Base-by-base conservation (phyloP, 2,888 invertebrate genomes). In the Hirtodrosophila histrioides region DNA sequence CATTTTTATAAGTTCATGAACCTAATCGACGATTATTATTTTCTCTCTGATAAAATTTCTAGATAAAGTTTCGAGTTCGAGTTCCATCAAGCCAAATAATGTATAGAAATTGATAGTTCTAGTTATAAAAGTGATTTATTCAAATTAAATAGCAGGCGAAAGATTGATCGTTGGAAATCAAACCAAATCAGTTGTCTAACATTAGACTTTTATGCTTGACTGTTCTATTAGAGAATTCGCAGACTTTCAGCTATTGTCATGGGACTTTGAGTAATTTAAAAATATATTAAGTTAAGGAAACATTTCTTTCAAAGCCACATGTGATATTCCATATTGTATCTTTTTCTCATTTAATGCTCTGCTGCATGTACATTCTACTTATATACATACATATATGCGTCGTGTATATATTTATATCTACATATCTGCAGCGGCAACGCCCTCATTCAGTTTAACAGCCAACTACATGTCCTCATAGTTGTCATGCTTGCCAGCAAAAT, bases 341-440 rank as follows among this genome's bases (percentile, higher is more conserved):
- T 27, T 37, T 29, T 3, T 37, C 29, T 41, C 9, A 12, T 49
- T 44, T 9, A 31, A n/a, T 35, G 24, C 10, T 55, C 0, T 24
- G 12, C 37, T 49, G 55, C 60, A 56, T 68, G 44, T 23, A 3
- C 12, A 8, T 44, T 10, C 27, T 55, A 23, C 3, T 35, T 40
- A 9, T 23, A 17, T 31, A 35, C 10, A n/a, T 23, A 45, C 37
- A 10, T 36, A 3, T 17, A n/a, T 39, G 17, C 1, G 12, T 31
- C 23, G 23, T 12, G 11, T 12, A 46, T 51, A 7, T 39, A 40
- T 53, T 41, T 29, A 29, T 46, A 36, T 66, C 9, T 35, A 24
- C 37, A 37, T 35, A 51, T 65, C 56, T 69, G 63, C 60, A 69
- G 40, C 29, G 69, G 44, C 78, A 57, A 73, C 58, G 70, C 50